A percentile compares a stretch with the other conserved stretches of the same genome.
Conservation (phyloP, 2,888 invertebrate genomes). For the Tipula lateralis region DNA sequence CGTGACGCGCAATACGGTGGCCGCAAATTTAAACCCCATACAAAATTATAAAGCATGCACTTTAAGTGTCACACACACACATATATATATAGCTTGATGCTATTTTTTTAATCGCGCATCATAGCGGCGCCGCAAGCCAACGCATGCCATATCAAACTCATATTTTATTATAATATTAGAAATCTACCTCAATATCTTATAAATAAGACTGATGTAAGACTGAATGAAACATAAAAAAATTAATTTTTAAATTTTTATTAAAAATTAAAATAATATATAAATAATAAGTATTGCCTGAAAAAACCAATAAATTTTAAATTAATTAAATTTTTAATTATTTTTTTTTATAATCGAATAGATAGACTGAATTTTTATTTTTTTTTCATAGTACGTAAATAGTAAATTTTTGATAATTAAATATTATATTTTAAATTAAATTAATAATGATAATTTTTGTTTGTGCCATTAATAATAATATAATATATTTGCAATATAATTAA, state of each 20-base stretch:
- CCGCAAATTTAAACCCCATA: not conserved
- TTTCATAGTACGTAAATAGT: slow-evolving; percentile 20
- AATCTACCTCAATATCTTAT: not conserved
- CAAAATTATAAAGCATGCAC: not conserved
- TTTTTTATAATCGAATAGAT: slow-evolving; percentile 13
- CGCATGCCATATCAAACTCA: slow-evolving; percentile 20
- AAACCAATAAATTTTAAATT: not conserved
- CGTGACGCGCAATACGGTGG: not conserved
- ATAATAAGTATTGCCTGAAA: not conserved
- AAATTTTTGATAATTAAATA: slow-evolving; percentile 14
- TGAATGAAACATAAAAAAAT: slow-evolving; percentile 20
- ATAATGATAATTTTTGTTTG: not conserved
- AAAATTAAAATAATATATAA: not conserved
- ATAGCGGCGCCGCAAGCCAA: not conserved
- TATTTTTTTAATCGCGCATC: not conserved
- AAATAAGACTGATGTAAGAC: slow-evolving; percentile 27
- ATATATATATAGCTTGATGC: not conserved
- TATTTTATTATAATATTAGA: not conserved
- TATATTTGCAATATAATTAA: not conserved
- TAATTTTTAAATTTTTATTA: slow-evolving; percentile 24
- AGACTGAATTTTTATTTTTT: slow-evolving; percentile 24
- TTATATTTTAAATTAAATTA: not conserved
- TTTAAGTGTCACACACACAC: not conserved
- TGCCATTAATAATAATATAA: slow-evolving; percentile 15
- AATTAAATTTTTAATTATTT: not conserved